Evolutionary conservation across 2,797 vertebrate species (phyloP).

Genomic region (Rhyacichthys aspro): DNA sequence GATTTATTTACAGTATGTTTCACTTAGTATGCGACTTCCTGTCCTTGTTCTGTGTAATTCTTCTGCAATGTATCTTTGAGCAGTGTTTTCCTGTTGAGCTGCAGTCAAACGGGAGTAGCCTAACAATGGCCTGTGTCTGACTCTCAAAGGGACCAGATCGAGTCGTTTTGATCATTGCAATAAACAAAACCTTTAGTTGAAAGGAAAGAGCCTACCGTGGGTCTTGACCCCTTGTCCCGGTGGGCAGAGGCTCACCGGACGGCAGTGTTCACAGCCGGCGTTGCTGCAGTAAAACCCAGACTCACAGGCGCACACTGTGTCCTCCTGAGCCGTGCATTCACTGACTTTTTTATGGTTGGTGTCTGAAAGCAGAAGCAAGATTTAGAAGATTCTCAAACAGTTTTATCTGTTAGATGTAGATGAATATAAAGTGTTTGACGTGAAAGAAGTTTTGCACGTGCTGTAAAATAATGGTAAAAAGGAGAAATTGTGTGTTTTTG

Average conservation of each 20-base stretch:
- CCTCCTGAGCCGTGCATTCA: conserved; percentile 17
- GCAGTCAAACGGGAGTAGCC: background rate
- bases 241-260: rapidly evolving
- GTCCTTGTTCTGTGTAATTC: background rate
- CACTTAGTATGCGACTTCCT: background rate
- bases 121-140: background rate
- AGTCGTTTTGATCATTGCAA: background rate
- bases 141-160: background rate
- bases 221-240: conserved; percentile 49
- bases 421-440: too few relatives aligned
- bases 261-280: conserved; percentile 37
- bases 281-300: conserved; percentile 47
- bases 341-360: rapidly evolving
- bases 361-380: conserved; percentile 23
- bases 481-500: conserved; percentile 5
- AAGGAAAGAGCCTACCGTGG: conserved; percentile 45
- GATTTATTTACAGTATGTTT: background rate
- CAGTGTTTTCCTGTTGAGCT: conserved; percentile 1
- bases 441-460: too few relatives aligned
- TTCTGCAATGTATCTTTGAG: conserved; percentile 2
- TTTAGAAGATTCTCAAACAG: background rate
- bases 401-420: too few relatives aligned
- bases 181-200: background rate
- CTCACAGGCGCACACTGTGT: conserved; percentile 63
- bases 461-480: background rate